Conservation (phyloP, 92 coral and sea anemone genomes). For the Palythoa grandiflora region DNA sequence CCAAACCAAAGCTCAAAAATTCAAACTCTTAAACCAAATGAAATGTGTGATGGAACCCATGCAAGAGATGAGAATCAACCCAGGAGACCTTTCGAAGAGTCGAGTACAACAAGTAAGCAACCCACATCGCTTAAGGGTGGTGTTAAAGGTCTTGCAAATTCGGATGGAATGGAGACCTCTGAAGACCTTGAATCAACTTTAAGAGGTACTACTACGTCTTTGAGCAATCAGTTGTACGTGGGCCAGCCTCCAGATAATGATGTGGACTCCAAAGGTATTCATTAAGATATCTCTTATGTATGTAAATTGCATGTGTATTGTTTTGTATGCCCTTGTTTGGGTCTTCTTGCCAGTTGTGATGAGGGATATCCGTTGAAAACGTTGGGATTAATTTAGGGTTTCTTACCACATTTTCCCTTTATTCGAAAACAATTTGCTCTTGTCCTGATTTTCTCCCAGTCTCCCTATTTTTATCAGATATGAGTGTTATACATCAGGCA, state of each 20-base stretch:
- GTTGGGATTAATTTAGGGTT: too few relatives aligned
- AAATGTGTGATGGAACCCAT: not conserved
- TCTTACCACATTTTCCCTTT: too few relatives aligned
- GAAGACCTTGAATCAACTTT: not conserved
- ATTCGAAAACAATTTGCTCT: too few relatives aligned
- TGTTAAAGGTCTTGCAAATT: not conserved
- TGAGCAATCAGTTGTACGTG: not conserved
- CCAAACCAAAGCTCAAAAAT: not conserved
- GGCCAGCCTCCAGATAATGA: not conserved
- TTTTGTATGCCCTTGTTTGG: not conserved
- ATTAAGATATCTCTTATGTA: not conserved
- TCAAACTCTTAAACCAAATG: not conserved
- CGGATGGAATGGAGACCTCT: not conserved
- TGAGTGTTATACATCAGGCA: too few relatives aligned
- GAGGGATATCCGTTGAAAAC: not conserved
- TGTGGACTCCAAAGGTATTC: not conserved
- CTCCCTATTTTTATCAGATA: too few relatives aligned
- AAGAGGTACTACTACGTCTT: not conserved
- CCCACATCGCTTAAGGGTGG: not conserved
- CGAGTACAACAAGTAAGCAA: not conserved
- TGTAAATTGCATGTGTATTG: not conserved
- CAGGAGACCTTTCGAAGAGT: not conserved
- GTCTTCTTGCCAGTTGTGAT: not conserved
- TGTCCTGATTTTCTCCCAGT: too few relatives aligned
- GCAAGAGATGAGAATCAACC: not conserved